phyloP scores from a whole-genome alignment of 1,140 invertebrate species.

The Macrobrachium rosenbergii region DNA sequence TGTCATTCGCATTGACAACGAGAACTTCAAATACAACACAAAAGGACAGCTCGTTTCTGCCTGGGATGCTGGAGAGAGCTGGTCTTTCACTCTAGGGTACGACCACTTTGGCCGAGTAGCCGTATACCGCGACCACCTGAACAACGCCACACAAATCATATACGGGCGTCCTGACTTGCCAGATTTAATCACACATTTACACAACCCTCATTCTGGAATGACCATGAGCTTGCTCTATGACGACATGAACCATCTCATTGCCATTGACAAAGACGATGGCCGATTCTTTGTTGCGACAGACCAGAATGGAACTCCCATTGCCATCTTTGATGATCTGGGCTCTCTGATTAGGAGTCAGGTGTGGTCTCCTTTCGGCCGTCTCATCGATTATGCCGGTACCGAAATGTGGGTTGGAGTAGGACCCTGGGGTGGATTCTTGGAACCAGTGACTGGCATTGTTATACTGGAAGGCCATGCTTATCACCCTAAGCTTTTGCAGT shows the following conservation, averaged over 20 bases:
- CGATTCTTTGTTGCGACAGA: conserved; percentile 92
- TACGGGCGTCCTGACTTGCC: conserved; percentile 90
- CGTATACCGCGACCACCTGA: conserved; percentile 60
- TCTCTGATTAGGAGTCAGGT: conserved; percentile 91
- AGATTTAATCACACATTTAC: conserved; percentile 86
- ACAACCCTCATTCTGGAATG: conserved; percentile 86
- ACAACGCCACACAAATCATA: conserved; percentile 81
- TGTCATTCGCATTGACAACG: conserved; percentile 59
- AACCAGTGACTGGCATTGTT: conserved; percentile 83
- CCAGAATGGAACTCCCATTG: conserved; percentile 91
- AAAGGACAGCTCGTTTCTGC: conserved; percentile 85
- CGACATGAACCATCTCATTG: conserved; percentile 84
- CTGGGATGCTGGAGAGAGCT: conserved; percentile 53
- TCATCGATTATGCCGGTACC: conserved; percentile 92
- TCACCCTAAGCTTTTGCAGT: conserved; percentile 92
- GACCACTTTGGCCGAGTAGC: conserved; percentile 78
- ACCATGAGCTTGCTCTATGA: conserved; percentile 91
- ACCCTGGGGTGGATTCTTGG: conserved; percentile 83
- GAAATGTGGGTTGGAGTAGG: conserved; percentile 88
- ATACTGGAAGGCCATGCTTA: conserved; percentile 73
- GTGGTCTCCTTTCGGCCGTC: conserved; percentile 90
- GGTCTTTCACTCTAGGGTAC: conserved; percentile 80
- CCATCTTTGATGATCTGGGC: conserved; percentile 90
- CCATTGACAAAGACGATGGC: conserved; percentile 79
- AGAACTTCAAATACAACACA: conserved; percentile 89